These are phyloP conservation scores for Capitulum mitella DNA, from an alignment of 2,888 invertebrate species.

Conservation along the genomic window DNA sequence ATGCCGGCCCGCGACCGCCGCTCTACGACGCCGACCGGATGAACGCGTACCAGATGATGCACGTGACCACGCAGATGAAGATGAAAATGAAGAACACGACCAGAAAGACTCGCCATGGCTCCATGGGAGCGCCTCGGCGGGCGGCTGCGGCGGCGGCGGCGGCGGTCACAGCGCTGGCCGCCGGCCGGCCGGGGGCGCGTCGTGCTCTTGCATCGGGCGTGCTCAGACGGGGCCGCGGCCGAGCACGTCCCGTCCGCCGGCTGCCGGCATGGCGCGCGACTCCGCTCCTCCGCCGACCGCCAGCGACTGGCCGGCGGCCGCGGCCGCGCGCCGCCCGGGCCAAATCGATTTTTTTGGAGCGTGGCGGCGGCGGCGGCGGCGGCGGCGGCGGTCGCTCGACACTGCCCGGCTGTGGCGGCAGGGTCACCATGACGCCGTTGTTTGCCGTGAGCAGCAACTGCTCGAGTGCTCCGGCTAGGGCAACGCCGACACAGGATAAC, in stretches of 20 bases:
- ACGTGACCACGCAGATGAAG: conserved; percentile 18
- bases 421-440: too few species aligned
- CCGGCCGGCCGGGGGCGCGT: background rate
- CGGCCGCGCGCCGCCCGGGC: background rate
- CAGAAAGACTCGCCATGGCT: conserved; percentile 5
- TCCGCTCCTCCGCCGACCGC: background rate
- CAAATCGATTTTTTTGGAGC: conserved; percentile 6
- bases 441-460: too few species aligned
- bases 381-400: background rate
- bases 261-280: background rate
- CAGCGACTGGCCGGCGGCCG: background rate
- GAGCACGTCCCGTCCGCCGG: background rate
- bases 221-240: background rate
- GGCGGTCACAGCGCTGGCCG: background rate
- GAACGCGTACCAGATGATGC: conserved; percentile 23
- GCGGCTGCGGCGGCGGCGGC: background rate
- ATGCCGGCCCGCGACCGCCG: background rate
- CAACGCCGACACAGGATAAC: too few species aligned
- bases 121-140: background rate
- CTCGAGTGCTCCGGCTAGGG: too few species aligned
- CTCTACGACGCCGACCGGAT: conserved; percentile 8
- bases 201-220: background rate
- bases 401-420: too few species aligned
- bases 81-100: conserved; percentile 20
- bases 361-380: background rate